A percentile compares a stretch with the other conserved stretches of the same genome.
These are phyloP conservation scores for Centropus bengalensis DNA, from an alignment of 2,113 vertebrate species.

Conservation along the genomic window DNA sequence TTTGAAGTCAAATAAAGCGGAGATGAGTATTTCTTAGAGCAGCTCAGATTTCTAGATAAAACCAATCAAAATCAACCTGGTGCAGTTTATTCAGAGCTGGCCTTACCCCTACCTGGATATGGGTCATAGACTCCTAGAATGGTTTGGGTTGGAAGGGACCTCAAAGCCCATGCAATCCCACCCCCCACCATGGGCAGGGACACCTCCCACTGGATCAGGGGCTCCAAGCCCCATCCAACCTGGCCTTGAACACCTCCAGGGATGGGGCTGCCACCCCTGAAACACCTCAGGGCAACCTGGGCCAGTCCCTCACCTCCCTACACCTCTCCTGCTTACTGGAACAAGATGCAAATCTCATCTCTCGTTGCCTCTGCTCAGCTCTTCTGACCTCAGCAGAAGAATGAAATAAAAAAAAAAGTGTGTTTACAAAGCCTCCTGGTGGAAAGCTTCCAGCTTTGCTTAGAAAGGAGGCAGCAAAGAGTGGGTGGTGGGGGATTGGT, in stretches of 20 bases:
- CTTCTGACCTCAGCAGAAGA: neutral
- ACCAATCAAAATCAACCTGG: neutral
- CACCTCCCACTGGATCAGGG: too few relatives aligned
- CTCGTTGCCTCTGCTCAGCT: neutral
- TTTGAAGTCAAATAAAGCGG: neutral
- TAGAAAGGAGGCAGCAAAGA: neutral
- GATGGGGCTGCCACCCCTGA: too few relatives aligned
- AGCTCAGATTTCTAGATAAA: neutral
- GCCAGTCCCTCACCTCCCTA: too few relatives aligned
- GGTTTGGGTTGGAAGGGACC: too few relatives aligned
- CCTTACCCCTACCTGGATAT: neutral
- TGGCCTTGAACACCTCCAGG: too few relatives aligned
- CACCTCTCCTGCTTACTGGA: neutral
- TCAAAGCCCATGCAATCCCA: too few relatives aligned
- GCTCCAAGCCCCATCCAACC: too few relatives aligned
- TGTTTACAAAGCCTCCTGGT: neutral
- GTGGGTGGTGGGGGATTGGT: neutral
- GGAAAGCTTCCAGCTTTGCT: neutral
- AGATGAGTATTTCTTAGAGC: neutral
- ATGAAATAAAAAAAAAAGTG: neutral
- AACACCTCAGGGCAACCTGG: too few relatives aligned
- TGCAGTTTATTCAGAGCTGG: neutral
- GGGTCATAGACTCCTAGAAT: too few relatives aligned
- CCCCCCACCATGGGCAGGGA: too few relatives aligned
- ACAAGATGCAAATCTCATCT: neutral